Base-by-base conservation (phyloP, 2,888 invertebrate species). In the Tetragonula carbonaria region DNA sequence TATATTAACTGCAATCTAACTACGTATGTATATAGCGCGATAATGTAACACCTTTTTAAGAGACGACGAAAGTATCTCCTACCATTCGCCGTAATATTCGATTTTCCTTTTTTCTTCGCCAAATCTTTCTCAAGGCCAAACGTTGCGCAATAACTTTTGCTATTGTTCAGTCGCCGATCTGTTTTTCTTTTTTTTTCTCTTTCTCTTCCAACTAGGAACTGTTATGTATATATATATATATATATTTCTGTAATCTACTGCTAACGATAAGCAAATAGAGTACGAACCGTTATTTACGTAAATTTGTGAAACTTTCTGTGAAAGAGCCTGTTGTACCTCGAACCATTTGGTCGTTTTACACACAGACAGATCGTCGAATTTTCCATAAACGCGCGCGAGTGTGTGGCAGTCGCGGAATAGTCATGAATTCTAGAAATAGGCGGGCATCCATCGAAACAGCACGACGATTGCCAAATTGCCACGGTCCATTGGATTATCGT, bases 401-500 rank as follows among this genome's bases (percentile, higher is more conserved):
- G 33, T 33, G 33, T 33, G n/a, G 21, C 1, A n/a, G n/a, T 57
- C n/a, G n/a, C 57, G 57, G 14, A n/a, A 5, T 13, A 59, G n/a
- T 59, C 57, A n/a, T 0, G 57, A 59, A 59, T 59, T 14, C 14
- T n/a, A 77, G 67, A 72, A 75, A 5, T 0, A 59, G 23, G 8
- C 16, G 55, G 55, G 2, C n/a, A 55, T 74, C 75, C 76, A 86
- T 86, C 33, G 68, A 76, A 78, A 74, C 21, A 23, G 68, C 50
- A 65, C 67, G 73, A 28, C 33, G 83, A 85, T 57, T 71, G 82
- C 77, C 76, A 81, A 88, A 74, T 86, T 79, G 81, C 74, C 74
- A 82, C 72, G 57, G 68, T 23, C 74, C 62, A 88, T 83, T 85
- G 73, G 80, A 84, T 89, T 88, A 89, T 83, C 86, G 80, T 79